phyloP scores from a whole-genome alignment of 2,797 vertebrate genomes.

The Knipowitschia caucasica region DNA sequence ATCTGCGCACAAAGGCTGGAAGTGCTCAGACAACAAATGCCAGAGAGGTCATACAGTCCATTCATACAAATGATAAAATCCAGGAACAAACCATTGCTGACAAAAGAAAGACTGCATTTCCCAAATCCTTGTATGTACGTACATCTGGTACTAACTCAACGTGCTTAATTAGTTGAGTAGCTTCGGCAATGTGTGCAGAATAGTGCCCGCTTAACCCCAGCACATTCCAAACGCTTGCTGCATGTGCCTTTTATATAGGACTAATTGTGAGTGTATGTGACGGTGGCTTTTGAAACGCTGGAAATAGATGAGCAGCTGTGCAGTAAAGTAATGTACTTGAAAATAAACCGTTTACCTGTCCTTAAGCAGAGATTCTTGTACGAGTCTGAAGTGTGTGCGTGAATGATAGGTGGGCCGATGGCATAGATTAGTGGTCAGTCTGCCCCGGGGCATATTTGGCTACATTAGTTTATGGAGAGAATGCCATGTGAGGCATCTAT shows the following conservation, averaged over 20 bases:
- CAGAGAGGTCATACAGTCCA: background rate
- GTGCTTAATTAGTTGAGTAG: background rate
- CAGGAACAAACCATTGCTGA: background rate
- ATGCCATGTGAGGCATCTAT: no score
- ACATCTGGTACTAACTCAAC: background rate
- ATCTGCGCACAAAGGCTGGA: slow-evolving; percentile 2
- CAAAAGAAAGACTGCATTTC: background rate
- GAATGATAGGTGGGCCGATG: no score
- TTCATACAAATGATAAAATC: background rate
- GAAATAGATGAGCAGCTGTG: background rate
- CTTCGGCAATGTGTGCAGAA: background rate
- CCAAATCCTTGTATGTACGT: background rate
- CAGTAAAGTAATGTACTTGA: background rate
- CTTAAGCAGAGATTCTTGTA: no score
- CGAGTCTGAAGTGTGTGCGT: no score
- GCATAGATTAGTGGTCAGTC: no score
- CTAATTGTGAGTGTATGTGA: background rate
- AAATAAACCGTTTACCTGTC: background rate
- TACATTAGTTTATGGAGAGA: no score
- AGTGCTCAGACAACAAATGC: background rate
- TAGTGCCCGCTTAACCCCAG: background rate
- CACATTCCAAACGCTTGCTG: background rate
- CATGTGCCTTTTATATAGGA: background rate
- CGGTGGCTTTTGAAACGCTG: background rate
- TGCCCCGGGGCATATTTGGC: no score